A percentile compares a stretch with the other conserved stretches of the same genome.
These are phyloP conservation scores for Hymenopus coronatus DNA, from an alignment of 2,888 invertebrate species.

Conservation along the genomic window DNA sequence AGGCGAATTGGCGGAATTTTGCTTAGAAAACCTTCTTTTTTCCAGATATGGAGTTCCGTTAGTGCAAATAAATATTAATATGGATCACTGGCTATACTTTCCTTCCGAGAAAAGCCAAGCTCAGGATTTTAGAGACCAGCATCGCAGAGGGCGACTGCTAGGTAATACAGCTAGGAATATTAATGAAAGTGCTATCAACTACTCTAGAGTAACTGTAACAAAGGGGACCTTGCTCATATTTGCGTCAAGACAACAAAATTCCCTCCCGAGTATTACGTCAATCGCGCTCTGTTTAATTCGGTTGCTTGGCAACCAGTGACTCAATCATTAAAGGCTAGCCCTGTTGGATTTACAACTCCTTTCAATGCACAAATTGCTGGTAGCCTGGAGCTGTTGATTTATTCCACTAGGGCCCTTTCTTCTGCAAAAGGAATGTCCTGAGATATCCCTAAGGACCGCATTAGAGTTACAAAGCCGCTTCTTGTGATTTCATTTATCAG, in stretches of 20 bases:
- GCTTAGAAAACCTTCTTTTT: no score
- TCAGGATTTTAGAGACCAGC: no score
- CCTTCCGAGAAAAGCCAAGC: no score
- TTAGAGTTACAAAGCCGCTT: not conserved
- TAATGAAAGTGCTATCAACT: no score
- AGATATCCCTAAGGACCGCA: not conserved
- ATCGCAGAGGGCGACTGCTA: no score
- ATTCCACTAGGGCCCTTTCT: no score
- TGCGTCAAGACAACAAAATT: not conserved
- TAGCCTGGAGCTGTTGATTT: not conserved
- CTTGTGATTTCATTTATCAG: not conserved
- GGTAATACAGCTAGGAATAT: no score
- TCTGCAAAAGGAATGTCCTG: no score
- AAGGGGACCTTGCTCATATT: not conserved
- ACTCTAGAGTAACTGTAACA: not conserved
- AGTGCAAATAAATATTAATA: no score
- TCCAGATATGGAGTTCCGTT: no score
- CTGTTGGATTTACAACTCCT: not conserved
- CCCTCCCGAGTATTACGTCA: not conserved
- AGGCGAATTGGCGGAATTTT: no score
- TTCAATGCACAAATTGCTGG: not conserved
- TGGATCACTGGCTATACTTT: no score
- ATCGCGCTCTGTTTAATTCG: not conserved
- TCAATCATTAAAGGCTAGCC: not conserved
- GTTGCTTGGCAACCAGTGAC: not conserved